These are phyloP conservation scores for Cordilura impudica DNA, from an alignment of 2,888 invertebrate genomes.

Conservation along the genomic window DNA sequence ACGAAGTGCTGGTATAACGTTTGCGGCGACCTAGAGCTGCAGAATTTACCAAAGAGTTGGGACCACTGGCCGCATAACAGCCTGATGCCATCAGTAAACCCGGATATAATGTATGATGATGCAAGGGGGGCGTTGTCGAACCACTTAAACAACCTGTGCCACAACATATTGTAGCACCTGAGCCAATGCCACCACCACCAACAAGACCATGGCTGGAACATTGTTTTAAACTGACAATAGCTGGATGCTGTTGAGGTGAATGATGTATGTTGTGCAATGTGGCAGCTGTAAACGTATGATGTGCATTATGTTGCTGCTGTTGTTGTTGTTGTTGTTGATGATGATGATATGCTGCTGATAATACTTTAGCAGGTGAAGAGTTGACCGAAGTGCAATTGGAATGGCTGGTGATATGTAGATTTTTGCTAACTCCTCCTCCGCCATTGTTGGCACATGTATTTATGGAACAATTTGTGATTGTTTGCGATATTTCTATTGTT, in stretches of 20 bases:
- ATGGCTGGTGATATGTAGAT: slow-evolving; percentile 54
- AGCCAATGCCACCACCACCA: slow-evolving; percentile 13
- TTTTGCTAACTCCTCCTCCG: slow-evolving; percentile 32
- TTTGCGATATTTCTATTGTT: slow-evolving; percentile 49
- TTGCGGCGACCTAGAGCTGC: slow-evolving; percentile 83
- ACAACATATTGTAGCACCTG: slow-evolving; percentile 46
- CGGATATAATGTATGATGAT: slow-evolving; percentile 71
- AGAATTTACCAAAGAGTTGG: slow-evolving; percentile 76
- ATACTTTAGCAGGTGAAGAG: slow-evolving; percentile 65
- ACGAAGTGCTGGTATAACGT: slow-evolving; percentile 80
- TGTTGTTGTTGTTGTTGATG: slow-evolving; percentile 52
- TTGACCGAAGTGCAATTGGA: slow-evolving; percentile 65
- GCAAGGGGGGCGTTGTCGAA: slow-evolving; percentile 66
- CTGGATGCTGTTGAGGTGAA: slow-evolving; percentile 68
- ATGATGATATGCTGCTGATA: slow-evolving; percentile 54
- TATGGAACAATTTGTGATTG: slow-evolving; percentile 42
- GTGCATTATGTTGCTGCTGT: slow-evolving; percentile 50
- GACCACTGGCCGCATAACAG: slow-evolving; percentile 70
- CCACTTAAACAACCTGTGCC: slow-evolving; percentile 62
- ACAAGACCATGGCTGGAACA: slow-evolving; percentile 58
- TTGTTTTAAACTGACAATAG: slow-evolving; percentile 67
- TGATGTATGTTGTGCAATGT: slow-evolving; percentile 61
- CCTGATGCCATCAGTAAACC: slow-evolving; percentile 67
- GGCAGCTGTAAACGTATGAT: slow-evolving; percentile 57
- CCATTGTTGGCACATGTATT: slow-evolving; percentile 29